Percentiles rank a stretch among this genome's conserved stretches.
phyloP scores from a whole-genome alignment of 2,888 invertebrate species.

The Elgonia sp. region DNA sequence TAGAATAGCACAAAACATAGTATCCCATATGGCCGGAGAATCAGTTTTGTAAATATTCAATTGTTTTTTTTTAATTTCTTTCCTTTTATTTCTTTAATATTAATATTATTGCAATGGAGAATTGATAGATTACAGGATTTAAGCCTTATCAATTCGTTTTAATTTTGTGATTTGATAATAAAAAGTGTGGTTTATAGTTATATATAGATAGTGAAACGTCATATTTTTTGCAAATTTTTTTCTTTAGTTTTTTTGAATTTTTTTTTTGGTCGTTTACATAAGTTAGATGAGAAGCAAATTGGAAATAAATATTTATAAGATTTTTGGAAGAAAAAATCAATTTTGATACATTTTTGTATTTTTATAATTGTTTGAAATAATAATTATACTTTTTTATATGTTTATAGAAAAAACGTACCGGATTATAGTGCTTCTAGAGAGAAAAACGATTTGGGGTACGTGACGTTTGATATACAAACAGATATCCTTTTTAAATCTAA shows the following conservation, averaged over 20 bases:
- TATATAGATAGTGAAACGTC: not conserved
- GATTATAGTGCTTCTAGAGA: slow-evolving; percentile 98
- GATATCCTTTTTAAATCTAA: slow-evolving; percentile 88
- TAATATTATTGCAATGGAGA: not conserved
- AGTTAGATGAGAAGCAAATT: too few species aligned
- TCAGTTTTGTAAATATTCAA: not conserved
- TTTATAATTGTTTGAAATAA: too few species aligned
- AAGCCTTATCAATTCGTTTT: not conserved
- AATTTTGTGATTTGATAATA: not conserved
- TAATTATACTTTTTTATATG: slow-evolving; percentile 69
- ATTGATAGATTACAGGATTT: not conserved
- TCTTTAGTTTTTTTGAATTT: too few species aligned
- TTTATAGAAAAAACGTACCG: slow-evolving; percentile 96
- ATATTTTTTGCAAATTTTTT: not conserved
- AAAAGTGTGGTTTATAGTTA: too few species aligned
- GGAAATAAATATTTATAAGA: too few species aligned
- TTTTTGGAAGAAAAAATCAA: too few species aligned
- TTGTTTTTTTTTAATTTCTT: not conserved
- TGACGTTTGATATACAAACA: slow-evolving; percentile 97
- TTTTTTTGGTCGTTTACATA: too few species aligned
- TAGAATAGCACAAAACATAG: slow-evolving; percentile 16
- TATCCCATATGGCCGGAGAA: slow-evolving; percentile 36
- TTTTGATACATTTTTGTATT: too few species aligned
- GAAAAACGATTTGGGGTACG: slow-evolving; percentile 97
- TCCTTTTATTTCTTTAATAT: too few species aligned